Conservation (phyloP, 1,140 invertebrate genomes). For the Musca domestica region DNA sequence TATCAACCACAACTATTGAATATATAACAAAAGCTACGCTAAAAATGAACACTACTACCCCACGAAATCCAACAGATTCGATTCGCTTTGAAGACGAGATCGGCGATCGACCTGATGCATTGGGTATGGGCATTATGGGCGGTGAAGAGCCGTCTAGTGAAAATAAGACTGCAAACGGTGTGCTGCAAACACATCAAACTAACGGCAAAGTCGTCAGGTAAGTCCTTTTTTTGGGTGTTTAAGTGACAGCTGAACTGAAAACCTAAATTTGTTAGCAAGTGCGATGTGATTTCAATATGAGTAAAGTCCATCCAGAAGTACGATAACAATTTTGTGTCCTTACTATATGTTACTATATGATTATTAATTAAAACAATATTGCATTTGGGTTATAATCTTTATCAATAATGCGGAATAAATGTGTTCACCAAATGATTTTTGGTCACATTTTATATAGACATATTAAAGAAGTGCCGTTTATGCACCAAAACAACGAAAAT, state of each 20-base stretch:
- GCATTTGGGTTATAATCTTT: too few relatives aligned
- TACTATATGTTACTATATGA: not conserved
- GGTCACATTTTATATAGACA: too few relatives aligned
- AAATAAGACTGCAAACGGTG: not conserved
- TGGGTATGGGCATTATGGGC: not conserved
- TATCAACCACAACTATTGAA: conserved; percentile 1
- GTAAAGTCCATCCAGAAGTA: not conserved
- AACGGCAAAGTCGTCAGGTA: not conserved
- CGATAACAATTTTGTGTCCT: not conserved
- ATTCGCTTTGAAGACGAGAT: not conserved
- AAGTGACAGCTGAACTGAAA: too few relatives aligned
- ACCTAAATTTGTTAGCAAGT: not conserved
- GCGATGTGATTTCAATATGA: not conserved
- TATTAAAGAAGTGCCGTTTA: too few relatives aligned
- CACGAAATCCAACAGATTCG: not conserved
- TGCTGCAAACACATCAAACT: not conserved
- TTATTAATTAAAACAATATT: not conserved
- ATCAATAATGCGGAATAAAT: too few relatives aligned
- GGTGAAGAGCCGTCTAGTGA: not conserved
- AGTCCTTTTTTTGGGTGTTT: conserved; percentile 6
- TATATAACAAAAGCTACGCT: conserved; percentile 11
- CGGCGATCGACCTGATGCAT: not conserved
- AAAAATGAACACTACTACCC: conserved; percentile 1
- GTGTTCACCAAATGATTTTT: too few relatives aligned
- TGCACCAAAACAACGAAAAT: too few relatives aligned